Percentiles rank a stretch among this genome's conserved stretches.
Evolutionary conservation across 2,797 vertebrate genomes (phyloP).

Genomic region (Muraenolepis orangiensis): DNA sequence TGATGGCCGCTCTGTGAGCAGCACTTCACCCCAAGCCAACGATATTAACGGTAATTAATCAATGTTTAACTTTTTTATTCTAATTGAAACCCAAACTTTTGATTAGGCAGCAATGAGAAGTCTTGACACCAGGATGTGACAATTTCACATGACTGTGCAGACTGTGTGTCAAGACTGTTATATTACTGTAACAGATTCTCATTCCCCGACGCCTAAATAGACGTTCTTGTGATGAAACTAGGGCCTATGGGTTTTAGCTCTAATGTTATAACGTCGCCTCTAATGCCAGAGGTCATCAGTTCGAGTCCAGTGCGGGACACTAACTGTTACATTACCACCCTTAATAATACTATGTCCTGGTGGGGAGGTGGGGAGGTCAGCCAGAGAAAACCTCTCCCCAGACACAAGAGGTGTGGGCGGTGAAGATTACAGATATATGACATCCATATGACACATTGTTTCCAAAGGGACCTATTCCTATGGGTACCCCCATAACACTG

Average conservation of each 20-base stretch:
- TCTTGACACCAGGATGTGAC: slow-evolving; percentile 58
- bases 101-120: slow-evolving; percentile 55
- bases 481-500: background rate
- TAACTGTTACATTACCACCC: too few species aligned
- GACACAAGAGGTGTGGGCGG: slow-evolving; percentile 59
- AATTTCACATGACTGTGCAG: slow-evolving; percentile 63
- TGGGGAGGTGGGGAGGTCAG: slow-evolving; percentile 48
- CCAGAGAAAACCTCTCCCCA: slow-evolving; percentile 47
- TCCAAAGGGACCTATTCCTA: slow-evolving; percentile 26
- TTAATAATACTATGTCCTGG: slow-evolving; percentile 54
- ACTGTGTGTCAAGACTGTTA: slow-evolving; percentile 66
- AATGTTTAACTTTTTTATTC: slow-evolving; percentile 55
- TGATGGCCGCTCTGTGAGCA: slow-evolving; percentile 40
- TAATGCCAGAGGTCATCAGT: too few species aligned
- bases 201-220: too few species aligned
- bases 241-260: too few species aligned
- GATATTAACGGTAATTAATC: slow-evolving; percentile 65
- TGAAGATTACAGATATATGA: slow-evolving; percentile 56
- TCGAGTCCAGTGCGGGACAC: too few species aligned
- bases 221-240: too few species aligned
- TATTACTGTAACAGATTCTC: too few species aligned
- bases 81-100: slow-evolving; percentile 62
- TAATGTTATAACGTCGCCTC: too few species aligned
- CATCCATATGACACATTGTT: slow-evolving; percentile 30
- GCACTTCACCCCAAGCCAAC: slow-evolving; percentile 27